Percentiles rank a stretch among this genome's conserved stretches.
phyloP scores from a whole-genome alignment of 1,140 invertebrate species.

The Adoxophyes honmai region DNA sequence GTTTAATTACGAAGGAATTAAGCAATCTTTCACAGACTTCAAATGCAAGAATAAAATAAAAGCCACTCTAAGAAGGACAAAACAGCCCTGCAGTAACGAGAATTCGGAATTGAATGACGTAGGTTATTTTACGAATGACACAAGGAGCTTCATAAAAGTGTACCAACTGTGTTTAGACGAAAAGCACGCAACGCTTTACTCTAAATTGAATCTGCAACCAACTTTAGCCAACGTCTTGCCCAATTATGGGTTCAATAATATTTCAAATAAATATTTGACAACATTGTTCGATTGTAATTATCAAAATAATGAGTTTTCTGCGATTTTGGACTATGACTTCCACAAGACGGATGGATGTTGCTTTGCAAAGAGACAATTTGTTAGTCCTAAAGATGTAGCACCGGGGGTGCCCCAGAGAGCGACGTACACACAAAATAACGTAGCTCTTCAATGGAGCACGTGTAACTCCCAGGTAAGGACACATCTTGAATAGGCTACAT shows the following conservation, averaged over 20 bases:
- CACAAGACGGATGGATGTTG: constrained; percentile 39
- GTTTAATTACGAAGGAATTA: constrained; percentile 27
- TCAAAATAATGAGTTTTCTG: constrained; percentile 35
- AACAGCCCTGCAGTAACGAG: constrained; percentile 21
- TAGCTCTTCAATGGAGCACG: constrained; percentile 58
- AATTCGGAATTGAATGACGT: constrained; percentile 35
- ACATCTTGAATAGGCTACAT: too few relatives aligned
- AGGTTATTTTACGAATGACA: constrained; percentile 39
- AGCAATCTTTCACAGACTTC: constrained; percentile 36
- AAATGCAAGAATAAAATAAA: constrained; percentile 37
- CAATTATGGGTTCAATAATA: constrained; percentile 24
- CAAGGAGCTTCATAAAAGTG: constrained; percentile 30
- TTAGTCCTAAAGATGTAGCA: constrained; percentile 44
- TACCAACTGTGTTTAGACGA: constrained; percentile 55
- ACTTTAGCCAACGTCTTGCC: constrained; percentile 19
- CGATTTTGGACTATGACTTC: constrained; percentile 26
- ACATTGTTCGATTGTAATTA: constrained; percentile 41
- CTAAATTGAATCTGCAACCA: constrained; percentile 32
- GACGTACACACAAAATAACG: constrained; percentile 49
- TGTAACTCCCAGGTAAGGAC: constrained; percentile 40
- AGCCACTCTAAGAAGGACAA: constrained; percentile 21
- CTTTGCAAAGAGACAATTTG: constrained; percentile 49
- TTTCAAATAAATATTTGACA: constrained; percentile 33
- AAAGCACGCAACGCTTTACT: constrained; percentile 39
- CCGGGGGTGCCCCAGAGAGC: constrained; percentile 43